Evolutionary conservation across 2,113 vertebrate genomes (phyloP).

Genomic region (Gasterosteus aculeatus): DNA sequence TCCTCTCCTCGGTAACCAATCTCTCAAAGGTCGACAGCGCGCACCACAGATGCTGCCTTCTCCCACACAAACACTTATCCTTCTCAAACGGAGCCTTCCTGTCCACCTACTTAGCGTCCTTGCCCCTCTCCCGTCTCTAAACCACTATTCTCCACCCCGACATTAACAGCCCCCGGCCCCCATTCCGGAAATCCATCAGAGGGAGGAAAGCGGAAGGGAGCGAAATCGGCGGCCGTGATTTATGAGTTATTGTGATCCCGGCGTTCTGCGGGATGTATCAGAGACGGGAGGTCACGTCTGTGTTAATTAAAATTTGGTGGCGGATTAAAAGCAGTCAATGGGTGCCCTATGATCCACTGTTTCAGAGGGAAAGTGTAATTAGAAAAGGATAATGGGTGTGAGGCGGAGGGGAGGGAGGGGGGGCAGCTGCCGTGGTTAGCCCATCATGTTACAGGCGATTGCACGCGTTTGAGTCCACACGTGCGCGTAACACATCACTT

Average conservation of each 20-base stretch:
- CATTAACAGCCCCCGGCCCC: slow-evolving; percentile 66
- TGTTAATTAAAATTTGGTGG: slow-evolving; percentile 83
- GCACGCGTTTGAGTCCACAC: neutral
- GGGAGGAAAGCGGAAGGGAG: slow-evolving; percentile 54
- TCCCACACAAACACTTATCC: slow-evolving; percentile 53
- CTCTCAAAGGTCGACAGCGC: slow-evolving; percentile 70
- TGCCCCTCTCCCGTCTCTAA: slow-evolving; percentile 16
- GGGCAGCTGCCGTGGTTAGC: slow-evolving; percentile 12
- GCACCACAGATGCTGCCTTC: slow-evolving; percentile 53
- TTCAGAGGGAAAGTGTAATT: slow-evolving; percentile 80
- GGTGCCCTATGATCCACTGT: slow-evolving; percentile 75
- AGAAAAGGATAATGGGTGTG: slow-evolving; percentile 74
- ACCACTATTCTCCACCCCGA: slow-evolving; percentile 27
- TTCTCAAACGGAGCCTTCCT: slow-evolving; percentile 41
- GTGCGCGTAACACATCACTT: slow-evolving; percentile 8
- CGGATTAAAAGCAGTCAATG: slow-evolving; percentile 81
- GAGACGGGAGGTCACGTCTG: slow-evolving; percentile 72
- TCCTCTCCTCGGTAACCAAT: slow-evolving; percentile 74
- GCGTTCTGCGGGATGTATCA: slow-evolving; percentile 73
- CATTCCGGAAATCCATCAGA: slow-evolving; percentile 78
- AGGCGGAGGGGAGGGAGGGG: neutral
- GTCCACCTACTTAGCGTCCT: slow-evolving; percentile 34
- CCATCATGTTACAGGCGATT: slow-evolving; percentile 13
- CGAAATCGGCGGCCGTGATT: slow-evolving; percentile 76
- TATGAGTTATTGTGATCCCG: slow-evolving; percentile 79